phyloP scores from a whole-genome alignment of 2,797 vertebrate genomes.

The Sphenodon punctatus region DNA sequence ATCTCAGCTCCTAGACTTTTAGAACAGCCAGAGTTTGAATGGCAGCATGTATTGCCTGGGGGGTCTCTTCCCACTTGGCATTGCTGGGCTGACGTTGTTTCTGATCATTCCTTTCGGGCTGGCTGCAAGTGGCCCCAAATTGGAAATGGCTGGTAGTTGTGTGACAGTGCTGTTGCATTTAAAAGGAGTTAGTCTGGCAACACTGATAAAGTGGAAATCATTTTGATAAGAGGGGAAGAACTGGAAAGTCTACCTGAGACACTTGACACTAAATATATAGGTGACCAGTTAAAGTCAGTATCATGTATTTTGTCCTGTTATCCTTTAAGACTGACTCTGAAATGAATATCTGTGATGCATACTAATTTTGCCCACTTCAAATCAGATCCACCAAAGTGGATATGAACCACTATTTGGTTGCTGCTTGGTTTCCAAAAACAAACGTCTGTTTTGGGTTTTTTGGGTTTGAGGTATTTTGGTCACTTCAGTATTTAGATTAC shows the following conservation, averaged over 20 bases:
- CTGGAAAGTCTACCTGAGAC: not conserved
- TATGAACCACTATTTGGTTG: no score
- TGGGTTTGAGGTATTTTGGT: no score
- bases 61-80: constrained; percentile 23
- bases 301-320: no score
- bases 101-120: not conserved
- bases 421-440: no score
- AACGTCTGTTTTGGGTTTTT: no score
- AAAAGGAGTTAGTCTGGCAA: accelerated
- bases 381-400: no score
- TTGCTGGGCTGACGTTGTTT: not conserved
- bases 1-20: not conserved
- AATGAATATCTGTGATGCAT: no score
- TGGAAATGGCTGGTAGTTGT: not conserved
- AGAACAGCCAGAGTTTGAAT: not conserved
- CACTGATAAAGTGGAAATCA: accelerated
- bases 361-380: no score
- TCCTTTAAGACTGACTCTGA: no score
- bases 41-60: constrained; percentile 19
- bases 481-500: no score
- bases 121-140: not conserved
- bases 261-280: accelerated
- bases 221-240: accelerated
- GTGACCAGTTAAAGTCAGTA: not conserved
- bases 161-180: not conserved